Conservation (phyloP, 2,797 vertebrate species). For the Jordanella pulchra region DNA sequence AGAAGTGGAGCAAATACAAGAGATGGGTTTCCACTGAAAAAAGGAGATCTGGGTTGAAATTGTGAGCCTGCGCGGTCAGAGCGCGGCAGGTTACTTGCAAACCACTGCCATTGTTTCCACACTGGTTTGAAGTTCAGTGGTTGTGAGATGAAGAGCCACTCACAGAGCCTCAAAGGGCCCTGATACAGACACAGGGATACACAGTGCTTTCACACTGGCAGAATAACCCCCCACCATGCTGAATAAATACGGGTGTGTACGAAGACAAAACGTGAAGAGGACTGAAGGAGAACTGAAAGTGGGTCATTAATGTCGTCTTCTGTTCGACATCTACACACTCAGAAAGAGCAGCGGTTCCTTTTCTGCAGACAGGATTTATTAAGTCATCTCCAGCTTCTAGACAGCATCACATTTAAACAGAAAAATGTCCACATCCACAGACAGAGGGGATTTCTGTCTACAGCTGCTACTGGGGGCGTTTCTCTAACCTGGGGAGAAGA, state of each 20-base stretch:
- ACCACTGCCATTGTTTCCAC: conserved; percentile 44
- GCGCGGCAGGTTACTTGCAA: conserved; percentile 13
- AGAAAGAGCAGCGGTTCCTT: background rate
- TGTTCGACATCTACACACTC: background rate
- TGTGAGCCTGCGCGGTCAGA: conserved; percentile 21
- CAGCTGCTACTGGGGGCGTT: conserved; percentile 5
- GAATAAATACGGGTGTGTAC: conserved; percentile 54
- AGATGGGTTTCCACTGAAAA: background rate
- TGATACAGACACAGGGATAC: conserved; percentile 5
- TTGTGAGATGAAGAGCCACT: conserved; percentile 62
- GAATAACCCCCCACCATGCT: conserved; percentile 21
- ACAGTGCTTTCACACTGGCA: conserved; percentile 24
- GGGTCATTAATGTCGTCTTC: conserved; percentile 32
- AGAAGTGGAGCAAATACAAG: background rate
- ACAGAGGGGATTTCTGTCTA: conserved; percentile 21
- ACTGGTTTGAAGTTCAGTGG: conserved; percentile 62
- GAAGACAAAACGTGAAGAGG: conserved; percentile 47
- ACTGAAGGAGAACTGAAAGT: conserved; percentile 32
- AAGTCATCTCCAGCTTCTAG: too few species aligned
- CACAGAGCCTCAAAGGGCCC: conserved; percentile 61
- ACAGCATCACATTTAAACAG: conserved; percentile 8
- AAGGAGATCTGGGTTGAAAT: background rate
- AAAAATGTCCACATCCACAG: conserved; percentile 28
- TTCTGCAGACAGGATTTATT: background rate
- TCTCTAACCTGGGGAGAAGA: conserved; percentile 37